A percentile compares a stretch with the other conserved stretches of the same genome.
These are phyloP conservation scores for Ailuropoda melanoleuca DNA, from an alignment of 2,113 vertebrate genomes.

Conservation along the genomic window DNA sequence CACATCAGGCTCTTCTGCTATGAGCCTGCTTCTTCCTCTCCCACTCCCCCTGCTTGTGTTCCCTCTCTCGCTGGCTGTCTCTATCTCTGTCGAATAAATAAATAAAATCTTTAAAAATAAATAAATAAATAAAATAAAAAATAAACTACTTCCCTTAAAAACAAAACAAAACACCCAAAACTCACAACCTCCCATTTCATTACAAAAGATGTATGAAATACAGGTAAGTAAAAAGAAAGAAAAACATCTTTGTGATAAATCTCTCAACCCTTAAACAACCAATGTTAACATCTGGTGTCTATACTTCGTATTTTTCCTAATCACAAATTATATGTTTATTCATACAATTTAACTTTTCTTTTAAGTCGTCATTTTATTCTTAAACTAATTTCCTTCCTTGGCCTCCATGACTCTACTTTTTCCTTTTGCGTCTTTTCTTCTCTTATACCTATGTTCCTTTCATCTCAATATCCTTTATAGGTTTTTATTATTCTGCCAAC, in stretches of 20 bases:
- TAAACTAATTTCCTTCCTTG: neutral
- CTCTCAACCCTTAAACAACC: neutral
- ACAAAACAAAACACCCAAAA: neutral
- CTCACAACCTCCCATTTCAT: neutral
- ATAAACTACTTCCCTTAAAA: neutral
- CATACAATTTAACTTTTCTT: neutral
- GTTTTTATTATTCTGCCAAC: neutral
- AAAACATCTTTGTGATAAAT: neutral
- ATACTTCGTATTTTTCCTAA: neutral
- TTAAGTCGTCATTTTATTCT: neutral
- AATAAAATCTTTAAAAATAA: too few relatives aligned
- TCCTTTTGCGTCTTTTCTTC: neutral
- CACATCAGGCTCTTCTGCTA: too few relatives aligned
- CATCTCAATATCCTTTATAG: neutral
- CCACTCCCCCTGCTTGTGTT: too few relatives aligned
- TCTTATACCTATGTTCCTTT: neutral
- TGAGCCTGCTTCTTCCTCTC: too few relatives aligned
- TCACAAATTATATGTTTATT: neutral
- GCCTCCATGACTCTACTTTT: neutral
- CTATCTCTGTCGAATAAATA: too few relatives aligned
- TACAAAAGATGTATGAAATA: slow-evolving; percentile 11
- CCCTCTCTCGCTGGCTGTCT: too few relatives aligned
- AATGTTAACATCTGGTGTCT: neutral
- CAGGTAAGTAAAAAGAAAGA: neutral
- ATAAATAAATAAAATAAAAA: too few relatives aligned